Base-by-base conservation (phyloP, 2,113 vertebrate genomes). In the Macquaria ambigua region DNA sequence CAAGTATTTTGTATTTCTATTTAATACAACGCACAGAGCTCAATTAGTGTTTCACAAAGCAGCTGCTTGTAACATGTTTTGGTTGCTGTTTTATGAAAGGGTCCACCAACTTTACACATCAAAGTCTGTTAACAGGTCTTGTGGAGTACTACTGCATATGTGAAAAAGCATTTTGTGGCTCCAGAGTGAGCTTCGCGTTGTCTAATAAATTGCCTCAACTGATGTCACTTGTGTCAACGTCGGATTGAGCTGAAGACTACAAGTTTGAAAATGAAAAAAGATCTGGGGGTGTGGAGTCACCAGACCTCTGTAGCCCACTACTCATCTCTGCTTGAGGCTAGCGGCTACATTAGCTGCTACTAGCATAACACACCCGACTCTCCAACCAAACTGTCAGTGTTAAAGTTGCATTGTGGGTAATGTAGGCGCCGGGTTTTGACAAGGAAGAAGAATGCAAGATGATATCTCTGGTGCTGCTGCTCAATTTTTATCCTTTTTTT, bases 1-100 rank as follows among this genome's bases (percentile, higher is more conserved):
- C 20, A 39, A 46, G 52, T 68, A 20, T 80, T 62, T 62, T 64
- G n/a, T 69, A 56, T 52, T 63, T 74, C 10, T n/a, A 53, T n/a
- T 56, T 0, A 41, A 61, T 18, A 77, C 25, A 74, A 55, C 81
- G 58, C 8, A 8, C 71, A 23, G 31, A 74, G 28, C 31, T 63
- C 48, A 89, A 15, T 52, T 23, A 31, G 1, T 61, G n/a, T 74
- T 64, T 79, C 8, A 56, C 50, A 59, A 52, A 58, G 46, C 8
- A 62, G 50, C 10, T 1, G 0, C 25, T 46, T 18, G 1, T 12
- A 23, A 28, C 12, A 67, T 43, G 31, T 79, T 46, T 83, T 23
- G 25, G 6, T 12, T 46, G 43, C 52, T 37, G 41, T 43, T 46
- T 37, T 14, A 16, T 68, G 43, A 6, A 41, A 20, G 18, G 48